Conservation (phyloP, 1,140 invertebrate genomes). For the Acromyrmex charruanus region DNA sequence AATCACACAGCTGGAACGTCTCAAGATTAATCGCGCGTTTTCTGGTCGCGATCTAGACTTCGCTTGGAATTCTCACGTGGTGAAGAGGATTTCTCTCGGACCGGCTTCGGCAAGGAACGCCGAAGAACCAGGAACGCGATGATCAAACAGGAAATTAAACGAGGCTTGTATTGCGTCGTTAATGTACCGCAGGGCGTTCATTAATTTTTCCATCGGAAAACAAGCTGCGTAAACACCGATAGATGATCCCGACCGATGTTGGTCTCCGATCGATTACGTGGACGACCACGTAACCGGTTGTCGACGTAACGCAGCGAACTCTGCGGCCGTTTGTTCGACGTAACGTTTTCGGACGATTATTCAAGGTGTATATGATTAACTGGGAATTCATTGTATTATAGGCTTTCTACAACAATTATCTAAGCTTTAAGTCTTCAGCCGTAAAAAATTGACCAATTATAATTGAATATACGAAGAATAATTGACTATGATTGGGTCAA, state of each 20-base stretch:
- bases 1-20: neutral
- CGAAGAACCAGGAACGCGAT: neutral
- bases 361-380: constrained; percentile 19
- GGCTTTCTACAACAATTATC: no score
- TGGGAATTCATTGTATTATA: neutral
- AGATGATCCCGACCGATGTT: constrained; percentile 2
- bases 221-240: constrained; percentile 17
- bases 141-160: constrained; percentile 9
- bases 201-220: constrained; percentile 40
- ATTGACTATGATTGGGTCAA: no score
- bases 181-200: neutral
- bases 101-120: neutral
- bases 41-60: neutral
- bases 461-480: no score
- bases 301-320: neutral
- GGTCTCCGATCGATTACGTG: neutral
- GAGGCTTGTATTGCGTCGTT: neutral
- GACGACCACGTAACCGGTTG: neutral
- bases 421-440: no score
- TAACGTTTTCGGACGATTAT: constrained; percentile 13
- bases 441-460: no score
- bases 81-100: neutral
- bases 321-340: neutral
- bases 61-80: neutral
- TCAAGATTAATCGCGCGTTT: constrained; percentile 14